These are phyloP conservation scores for Phoenicopterus ruber DNA, from an alignment of 2,113 vertebrate genomes.

Conservation along the genomic window DNA sequence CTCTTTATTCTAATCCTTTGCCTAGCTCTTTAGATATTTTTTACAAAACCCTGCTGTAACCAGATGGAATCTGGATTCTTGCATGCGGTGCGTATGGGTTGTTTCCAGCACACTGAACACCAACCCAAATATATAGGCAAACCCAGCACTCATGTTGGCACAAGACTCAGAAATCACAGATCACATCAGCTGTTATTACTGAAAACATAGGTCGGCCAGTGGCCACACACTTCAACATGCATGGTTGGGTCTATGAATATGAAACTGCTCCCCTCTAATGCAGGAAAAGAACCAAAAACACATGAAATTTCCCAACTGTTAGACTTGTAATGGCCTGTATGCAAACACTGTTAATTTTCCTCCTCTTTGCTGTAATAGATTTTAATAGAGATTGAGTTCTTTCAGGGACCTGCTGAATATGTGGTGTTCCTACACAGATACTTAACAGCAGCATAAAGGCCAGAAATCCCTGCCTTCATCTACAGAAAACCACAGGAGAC, in stretches of 20 bases:
- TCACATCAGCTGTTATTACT: slow-evolving; percentile 63
- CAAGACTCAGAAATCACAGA: slow-evolving; percentile 51
- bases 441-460: background rate
- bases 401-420: slow-evolving; percentile 9
- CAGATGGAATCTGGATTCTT: slow-evolving; percentile 61
- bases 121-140: slow-evolving; percentile 46
- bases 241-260: slow-evolving; percentile 16
- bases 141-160: slow-evolving; percentile 55
- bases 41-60: slow-evolving; percentile 56
- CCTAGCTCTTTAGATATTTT: slow-evolving; percentile 53
- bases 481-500: background rate
- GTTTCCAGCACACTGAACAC: slow-evolving; percentile 48
- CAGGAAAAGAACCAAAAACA: slow-evolving; percentile 13
- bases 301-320: background rate
- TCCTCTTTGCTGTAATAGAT: background rate
- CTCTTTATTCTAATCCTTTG: slow-evolving; percentile 72
- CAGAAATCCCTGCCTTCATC: slow-evolving; percentile 3
- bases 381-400: slow-evolving; percentile 4
- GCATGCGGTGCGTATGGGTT: background rate
- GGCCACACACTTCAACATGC: slow-evolving; percentile 55
- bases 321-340: background rate
- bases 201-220: slow-evolving; percentile 55
- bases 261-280: slow-evolving; percentile 6
- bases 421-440: background rate
- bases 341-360: background rate